phyloP scores from a whole-genome alignment of 2,888 invertebrate genomes.

The Ptilodon capucinus region DNA sequence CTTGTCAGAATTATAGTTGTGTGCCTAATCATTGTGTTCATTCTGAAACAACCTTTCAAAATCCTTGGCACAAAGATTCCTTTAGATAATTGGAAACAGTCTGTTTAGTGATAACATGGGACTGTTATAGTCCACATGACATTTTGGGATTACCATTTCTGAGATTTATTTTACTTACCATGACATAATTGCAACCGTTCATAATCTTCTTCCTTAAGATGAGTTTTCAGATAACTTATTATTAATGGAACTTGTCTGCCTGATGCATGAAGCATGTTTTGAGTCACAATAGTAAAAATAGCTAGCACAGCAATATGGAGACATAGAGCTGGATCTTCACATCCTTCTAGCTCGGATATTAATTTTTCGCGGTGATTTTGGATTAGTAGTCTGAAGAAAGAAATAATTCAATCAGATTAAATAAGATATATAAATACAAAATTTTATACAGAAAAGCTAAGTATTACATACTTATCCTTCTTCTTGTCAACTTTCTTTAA shows the following conservation, averaged over 20 bases:
- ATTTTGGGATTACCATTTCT: neutral
- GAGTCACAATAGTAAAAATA: conserved; percentile 91
- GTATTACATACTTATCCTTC: conserved; percentile 84
- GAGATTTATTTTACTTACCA: conserved; percentile 81
- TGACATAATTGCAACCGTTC: conserved; percentile 87
- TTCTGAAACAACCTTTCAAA: no score
- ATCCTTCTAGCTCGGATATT: conserved; percentile 88
- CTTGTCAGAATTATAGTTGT: no score
- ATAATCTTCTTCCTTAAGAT: conserved; percentile 86
- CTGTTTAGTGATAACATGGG: no score
- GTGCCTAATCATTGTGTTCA: no score
- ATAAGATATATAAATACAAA: neutral
- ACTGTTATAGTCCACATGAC: neutral
- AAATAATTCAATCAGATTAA: neutral
- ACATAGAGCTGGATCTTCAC: conserved; percentile 89
- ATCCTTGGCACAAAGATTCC: no score
- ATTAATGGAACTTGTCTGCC: conserved; percentile 95
- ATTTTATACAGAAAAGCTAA: neutral
- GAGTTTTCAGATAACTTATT: conserved; percentile 87
- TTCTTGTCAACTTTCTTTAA: conserved; percentile 95
- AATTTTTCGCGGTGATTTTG: conserved; percentile 91
- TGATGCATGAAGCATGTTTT: conserved; percentile 94
- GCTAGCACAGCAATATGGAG: conserved; percentile 90
- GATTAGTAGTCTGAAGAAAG: conserved; percentile 85
- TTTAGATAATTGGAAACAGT: no score